A percentile compares a stretch with the other conserved stretches of the same genome.
These are phyloP conservation scores for Drosophila santomea DNA, from an alignment of 1,140 invertebrate genomes.

Conservation along the genomic window DNA sequence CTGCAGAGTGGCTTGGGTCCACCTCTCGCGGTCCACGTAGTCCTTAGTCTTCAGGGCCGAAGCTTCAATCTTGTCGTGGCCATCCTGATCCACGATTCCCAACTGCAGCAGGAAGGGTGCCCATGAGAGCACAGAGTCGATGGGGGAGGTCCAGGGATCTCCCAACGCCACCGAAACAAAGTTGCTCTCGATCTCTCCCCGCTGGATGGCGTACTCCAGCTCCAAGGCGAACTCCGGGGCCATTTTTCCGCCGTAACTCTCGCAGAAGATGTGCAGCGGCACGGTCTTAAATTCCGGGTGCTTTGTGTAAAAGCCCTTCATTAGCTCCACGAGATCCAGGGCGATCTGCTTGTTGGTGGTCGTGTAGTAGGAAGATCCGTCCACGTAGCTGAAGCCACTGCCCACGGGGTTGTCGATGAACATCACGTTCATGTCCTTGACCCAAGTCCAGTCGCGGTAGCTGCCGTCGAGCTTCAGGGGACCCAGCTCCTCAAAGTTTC, in stretches of 20 bases:
- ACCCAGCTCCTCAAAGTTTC: slow-evolving; percentile 92
- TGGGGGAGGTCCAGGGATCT: slow-evolving; percentile 94
- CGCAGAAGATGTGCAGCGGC: slow-evolving; percentile 93
- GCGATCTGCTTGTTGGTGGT: slow-evolving; percentile 91
- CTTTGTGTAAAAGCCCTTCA: slow-evolving; percentile 88
- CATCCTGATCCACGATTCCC: slow-evolving; percentile 88
- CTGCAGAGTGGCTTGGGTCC: slow-evolving; percentile 87
- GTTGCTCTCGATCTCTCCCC: slow-evolving; percentile 88
- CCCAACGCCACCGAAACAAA: slow-evolving; percentile 92
- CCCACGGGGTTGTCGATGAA: slow-evolving; percentile 96
- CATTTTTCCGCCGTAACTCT: slow-evolving; percentile 97
- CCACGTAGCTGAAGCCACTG: slow-evolving; percentile 93
- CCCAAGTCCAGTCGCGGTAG: slow-evolving; percentile 90
- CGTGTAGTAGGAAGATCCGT: slow-evolving; percentile 86
- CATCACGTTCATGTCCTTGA: slow-evolving; percentile 91
- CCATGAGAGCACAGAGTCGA: slow-evolving; percentile 93
- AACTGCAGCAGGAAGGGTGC: slow-evolving; percentile 87
- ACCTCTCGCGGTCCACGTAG: slow-evolving; percentile 86
- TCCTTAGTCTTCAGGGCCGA: slow-evolving; percentile 85
- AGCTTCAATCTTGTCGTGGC: slow-evolving; percentile 86
- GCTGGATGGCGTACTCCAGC: slow-evolving; percentile 87
- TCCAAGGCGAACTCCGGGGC: slow-evolving; percentile 90
- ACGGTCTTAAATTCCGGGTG: slow-evolving; percentile 89
- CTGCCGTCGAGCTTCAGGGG: slow-evolving; percentile 89
- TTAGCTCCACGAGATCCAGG: slow-evolving; percentile 90